Conservation (phyloP, 2,797 vertebrate genomes). For the Centroberyx gerrardi region DNA sequence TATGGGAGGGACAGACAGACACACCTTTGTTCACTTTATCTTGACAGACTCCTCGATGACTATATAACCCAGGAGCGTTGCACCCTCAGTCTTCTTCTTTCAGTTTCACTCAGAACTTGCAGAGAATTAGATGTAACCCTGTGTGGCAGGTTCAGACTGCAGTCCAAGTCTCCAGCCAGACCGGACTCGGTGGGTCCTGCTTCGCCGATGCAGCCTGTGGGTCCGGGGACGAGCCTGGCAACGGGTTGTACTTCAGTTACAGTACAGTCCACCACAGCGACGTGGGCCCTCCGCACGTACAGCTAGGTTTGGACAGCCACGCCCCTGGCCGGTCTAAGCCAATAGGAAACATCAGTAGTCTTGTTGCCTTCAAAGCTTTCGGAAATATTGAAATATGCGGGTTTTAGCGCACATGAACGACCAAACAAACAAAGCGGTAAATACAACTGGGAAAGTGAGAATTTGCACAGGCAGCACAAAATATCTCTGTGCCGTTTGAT, state of each 20-base stretch:
- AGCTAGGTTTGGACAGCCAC: slow-evolving; percentile 9
- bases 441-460: too few species aligned
- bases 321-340: slow-evolving; percentile 23
- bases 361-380: slow-evolving; percentile 12
- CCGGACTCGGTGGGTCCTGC: slow-evolving; percentile 22
- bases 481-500: too few species aligned
- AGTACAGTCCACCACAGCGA: slow-evolving; percentile 66
- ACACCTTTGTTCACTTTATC: slow-evolving; percentile 20
- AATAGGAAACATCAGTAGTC: background rate
- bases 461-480: too few species aligned
- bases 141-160: background rate
- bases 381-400: slow-evolving; percentile 24
- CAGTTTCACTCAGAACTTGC: background rate
- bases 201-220: slow-evolving; percentile 58
- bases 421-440: too few species aligned
- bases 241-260: background rate
- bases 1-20: background rate
- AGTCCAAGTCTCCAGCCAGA: slow-evolving; percentile 2
- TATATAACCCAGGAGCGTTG: background rate
- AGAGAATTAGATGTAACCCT: too few species aligned
- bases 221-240: slow-evolving; percentile 50
- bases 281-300: slow-evolving; percentile 62
- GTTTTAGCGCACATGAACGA: too few species aligned
- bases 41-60: background rate
- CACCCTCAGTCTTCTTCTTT: slow-evolving; percentile 28